Evolutionary conservation across 2,113 vertebrate species (phyloP).

Genomic region (Mirza zaza): DNA sequence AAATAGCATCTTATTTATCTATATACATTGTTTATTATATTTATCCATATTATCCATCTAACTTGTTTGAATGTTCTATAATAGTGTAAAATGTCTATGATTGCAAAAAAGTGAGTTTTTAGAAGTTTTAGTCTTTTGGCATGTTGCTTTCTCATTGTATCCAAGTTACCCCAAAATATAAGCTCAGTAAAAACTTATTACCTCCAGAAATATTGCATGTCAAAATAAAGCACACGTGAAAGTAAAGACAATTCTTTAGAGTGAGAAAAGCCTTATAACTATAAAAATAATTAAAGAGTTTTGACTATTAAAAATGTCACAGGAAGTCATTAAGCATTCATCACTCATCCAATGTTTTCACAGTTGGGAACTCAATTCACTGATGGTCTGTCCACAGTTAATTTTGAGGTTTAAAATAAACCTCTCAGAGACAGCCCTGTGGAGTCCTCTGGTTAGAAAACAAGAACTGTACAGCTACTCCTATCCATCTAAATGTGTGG

Average conservation of each 20-base stretch:
- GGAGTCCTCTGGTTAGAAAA: neutral
- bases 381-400: neutral
- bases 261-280: neutral
- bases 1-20: neutral
- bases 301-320: constrained; percentile 26
- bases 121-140: neutral
- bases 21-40: neutral
- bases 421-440: neutral
- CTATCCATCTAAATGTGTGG: neutral
- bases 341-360: neutral
- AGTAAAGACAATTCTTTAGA: neutral
- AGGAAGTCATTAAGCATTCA: constrained; percentile 8
- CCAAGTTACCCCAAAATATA: neutral
- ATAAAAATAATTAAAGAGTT: constrained; percentile 13
- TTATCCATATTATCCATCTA: neutral
- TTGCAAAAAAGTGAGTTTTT: neutral
- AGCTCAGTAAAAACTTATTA: neutral
- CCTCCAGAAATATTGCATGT: constrained; percentile 19
- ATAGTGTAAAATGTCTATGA: neutral
- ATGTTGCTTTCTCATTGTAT: constrained; percentile 16
- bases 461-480: neutral
- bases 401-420: neutral
- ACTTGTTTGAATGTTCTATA: neutral
- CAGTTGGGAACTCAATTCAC: constrained; percentile 24
- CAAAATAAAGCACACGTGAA: neutral